A percentile compares a stretch with the other conserved stretches of the same genome.
These are phyloP conservation scores for Lepisosteus oculatus DNA, from an alignment of 2,113 vertebrate species.

Conservation along the genomic window DNA sequence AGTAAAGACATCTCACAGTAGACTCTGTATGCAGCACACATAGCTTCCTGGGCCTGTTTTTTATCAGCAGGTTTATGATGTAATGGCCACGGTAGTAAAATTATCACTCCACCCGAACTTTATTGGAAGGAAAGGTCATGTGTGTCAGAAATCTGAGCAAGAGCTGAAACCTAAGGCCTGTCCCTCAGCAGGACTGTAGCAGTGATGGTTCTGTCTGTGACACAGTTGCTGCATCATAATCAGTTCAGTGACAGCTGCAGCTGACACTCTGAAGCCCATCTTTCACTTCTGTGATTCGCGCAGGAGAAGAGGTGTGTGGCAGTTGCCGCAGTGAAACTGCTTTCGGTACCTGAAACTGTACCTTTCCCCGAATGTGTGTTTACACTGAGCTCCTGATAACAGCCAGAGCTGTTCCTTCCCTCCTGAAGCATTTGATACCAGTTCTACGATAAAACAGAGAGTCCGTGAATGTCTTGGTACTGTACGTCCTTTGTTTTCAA, in stretches of 20 bases:
- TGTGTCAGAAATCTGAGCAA: no score
- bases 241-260: conserved; percentile 75
- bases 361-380: neutral
- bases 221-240: conserved; percentile 60
- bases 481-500: neutral
- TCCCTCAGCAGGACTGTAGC: neutral
- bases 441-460: neutral
- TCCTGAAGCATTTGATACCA: no score
- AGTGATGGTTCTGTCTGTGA: conserved; percentile 32
- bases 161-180: neutral
- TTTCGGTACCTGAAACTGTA: neutral
- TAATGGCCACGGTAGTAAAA: conserved; percentile 1
- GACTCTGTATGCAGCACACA: neutral
- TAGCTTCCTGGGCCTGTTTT: neutral
- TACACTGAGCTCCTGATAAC: neutral
- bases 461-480: neutral
- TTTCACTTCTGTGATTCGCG: neutral
- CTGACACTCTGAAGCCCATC: conserved; percentile 58
- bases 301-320: neutral
- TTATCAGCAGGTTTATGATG: conserved; percentile 5
- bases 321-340: neutral
- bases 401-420: neutral
- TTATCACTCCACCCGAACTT: neutral
- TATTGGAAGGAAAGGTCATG: neutral
- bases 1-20: neutral